These are phyloP conservation scores for Lagorchestes hirsutus DNA, from an alignment of 2,797 vertebrate genomes.

Conservation along the genomic window DNA sequence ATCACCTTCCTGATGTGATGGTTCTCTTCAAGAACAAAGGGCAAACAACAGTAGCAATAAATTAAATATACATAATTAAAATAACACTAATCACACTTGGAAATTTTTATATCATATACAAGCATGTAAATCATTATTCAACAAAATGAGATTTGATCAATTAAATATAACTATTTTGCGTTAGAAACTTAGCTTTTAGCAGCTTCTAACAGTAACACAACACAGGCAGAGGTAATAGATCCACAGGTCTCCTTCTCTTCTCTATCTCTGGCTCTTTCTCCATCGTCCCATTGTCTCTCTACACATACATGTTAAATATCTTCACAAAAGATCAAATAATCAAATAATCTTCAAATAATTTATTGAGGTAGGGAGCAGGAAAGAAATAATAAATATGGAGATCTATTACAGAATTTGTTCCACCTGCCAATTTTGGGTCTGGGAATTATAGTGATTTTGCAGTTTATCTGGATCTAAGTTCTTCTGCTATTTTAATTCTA, in stretches of 20 bases:
- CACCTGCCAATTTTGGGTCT: not conserved
- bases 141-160: not conserved
- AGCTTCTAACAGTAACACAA: not conserved
- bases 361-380: not conserved
- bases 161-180: not conserved
- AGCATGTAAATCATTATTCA: not conserved
- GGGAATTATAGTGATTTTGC: not conserved
- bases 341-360: not conserved
- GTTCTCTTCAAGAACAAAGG: too few relatives aligned
- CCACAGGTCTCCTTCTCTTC: not conserved
- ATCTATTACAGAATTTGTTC: not conserved
- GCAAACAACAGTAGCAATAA: not conserved
- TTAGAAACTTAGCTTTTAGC: not conserved
- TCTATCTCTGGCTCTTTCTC: not conserved
- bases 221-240: not conserved
- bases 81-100: not conserved
- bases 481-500: not conserved
- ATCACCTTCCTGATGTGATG: too few relatives aligned
- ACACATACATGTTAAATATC: not conserved
- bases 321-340: not conserved
- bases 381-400: not conserved
- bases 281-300: not conserved
- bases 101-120: not conserved
- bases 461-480: not conserved
- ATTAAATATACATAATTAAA: not conserved